A percentile compares a stretch with the other conserved stretches of the same genome.
These are phyloP conservation scores for Centropristis striata DNA, from an alignment of 2,113 vertebrate species.

Conservation along the genomic window DNA sequence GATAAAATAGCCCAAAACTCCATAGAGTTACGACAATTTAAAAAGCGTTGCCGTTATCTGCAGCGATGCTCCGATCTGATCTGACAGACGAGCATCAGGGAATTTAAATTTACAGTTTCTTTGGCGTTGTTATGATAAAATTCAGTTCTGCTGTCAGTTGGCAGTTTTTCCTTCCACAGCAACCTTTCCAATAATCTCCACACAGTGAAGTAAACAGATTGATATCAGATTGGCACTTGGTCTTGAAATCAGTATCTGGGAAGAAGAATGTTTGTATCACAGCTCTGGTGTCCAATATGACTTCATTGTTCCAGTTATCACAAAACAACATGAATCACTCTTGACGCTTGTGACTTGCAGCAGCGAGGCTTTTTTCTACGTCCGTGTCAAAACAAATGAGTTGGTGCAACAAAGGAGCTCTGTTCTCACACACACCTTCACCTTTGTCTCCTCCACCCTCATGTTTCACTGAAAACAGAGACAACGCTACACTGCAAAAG, in stretches of 20 bases:
- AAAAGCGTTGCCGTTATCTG: no score
- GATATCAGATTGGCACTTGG: background rate
- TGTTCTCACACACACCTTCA: slow-evolving; percentile 45
- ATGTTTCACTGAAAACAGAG: slow-evolving; percentile 18
- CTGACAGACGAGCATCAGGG: background rate
- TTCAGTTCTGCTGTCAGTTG: background rate
- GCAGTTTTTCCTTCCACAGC: no score
- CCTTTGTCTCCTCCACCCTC: slow-evolving; percentile 21
- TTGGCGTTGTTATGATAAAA: no score
- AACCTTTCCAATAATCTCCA: no score
- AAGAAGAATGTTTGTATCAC: background rate
- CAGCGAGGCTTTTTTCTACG: slow-evolving; percentile 15
- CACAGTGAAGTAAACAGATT: background rate
- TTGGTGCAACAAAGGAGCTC: slow-evolving; percentile 58
- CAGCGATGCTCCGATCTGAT: background rate
- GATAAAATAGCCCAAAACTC: no score
- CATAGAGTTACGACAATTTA: no score
- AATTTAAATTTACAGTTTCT: no score
- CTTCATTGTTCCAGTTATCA: slow-evolving; percentile 49
- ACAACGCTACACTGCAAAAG: no score
- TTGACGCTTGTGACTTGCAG: slow-evolving; percentile 30
- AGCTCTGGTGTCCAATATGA: slow-evolving; percentile 33
- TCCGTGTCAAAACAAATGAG: slow-evolving; percentile 71
- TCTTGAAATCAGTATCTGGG: background rate
- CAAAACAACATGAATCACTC: slow-evolving; percentile 38